Conservation (phyloP, 1,140 invertebrate genomes). For the Gonatopus flavifemur region DNA sequence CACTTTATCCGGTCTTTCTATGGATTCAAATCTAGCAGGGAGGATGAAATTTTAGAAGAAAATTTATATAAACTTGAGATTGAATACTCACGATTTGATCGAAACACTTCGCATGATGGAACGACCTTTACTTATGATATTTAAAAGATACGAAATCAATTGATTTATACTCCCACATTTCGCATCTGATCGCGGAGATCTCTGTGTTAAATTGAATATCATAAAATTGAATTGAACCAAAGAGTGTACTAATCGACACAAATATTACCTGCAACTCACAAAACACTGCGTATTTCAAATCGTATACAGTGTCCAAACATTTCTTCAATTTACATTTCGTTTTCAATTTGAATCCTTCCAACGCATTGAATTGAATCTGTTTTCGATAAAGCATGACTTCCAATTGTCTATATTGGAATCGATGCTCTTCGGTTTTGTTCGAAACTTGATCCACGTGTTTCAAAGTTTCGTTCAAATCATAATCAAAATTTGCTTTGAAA, state of each 20-base stretch:
- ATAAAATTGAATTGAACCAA: too few relatives aligned
- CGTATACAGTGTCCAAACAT: slow-evolving; percentile 18
- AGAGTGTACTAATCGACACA: too few relatives aligned
- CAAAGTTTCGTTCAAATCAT: slow-evolving; percentile 6
- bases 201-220: too few relatives aligned
- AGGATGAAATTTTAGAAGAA: not conserved
- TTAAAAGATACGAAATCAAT: slow-evolving; percentile 3
- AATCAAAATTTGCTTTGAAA: slow-evolving; percentile 1
- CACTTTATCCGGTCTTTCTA: slow-evolving; percentile 8
- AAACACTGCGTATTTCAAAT: slow-evolving; percentile 32
- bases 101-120: not conserved
- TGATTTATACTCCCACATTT: too few relatives aligned
- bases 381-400: slow-evolving; percentile 31
- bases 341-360: slow-evolving; percentile 14
- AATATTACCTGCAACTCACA: slow-evolving; percentile 32
- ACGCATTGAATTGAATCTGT: slow-evolving; percentile 18
- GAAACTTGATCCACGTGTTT: slow-evolving; percentile 10
- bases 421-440: not conserved
- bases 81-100: slow-evolving; percentile 15
- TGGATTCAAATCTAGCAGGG: slow-evolving; percentile 20
- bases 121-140: slow-evolving; percentile 10
- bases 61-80: not conserved
- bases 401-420: slow-evolving; percentile 14
- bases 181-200: too few relatives aligned
- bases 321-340: slow-evolving; percentile 18